Percentiles rank a stretch among this genome's conserved stretches.
These are phyloP conservation scores for Chaetophractus vellerosus DNA, from an alignment of 2,797 vertebrate genomes.

Conservation along the genomic window DNA sequence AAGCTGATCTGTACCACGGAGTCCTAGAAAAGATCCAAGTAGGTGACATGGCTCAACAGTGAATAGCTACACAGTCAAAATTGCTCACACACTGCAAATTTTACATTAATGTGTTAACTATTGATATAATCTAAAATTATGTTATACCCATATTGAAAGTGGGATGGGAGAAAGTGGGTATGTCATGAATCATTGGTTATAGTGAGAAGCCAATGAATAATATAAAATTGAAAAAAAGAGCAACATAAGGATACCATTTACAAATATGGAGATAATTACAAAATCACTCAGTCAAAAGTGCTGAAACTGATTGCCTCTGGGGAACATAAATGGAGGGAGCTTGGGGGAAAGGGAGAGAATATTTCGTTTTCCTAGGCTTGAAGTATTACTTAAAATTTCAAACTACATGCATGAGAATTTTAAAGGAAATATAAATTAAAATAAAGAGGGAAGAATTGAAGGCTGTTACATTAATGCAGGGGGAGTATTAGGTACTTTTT, in stretches of 20 bases:
- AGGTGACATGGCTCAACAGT: background rate
- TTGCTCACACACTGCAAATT: background rate
- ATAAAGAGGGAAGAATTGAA: background rate
- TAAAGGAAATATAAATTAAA: background rate
- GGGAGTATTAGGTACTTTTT: background rate
- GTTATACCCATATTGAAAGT: background rate
- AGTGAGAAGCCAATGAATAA: background rate
- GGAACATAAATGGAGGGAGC: background rate
- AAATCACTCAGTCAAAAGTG: background rate
- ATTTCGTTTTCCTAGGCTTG: background rate
- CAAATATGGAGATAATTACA: background rate
- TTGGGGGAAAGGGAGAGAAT: background rate
- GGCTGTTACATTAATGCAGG: background rate
- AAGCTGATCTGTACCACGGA: background rate
- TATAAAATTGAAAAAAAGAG: background rate
- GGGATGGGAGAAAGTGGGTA: background rate
- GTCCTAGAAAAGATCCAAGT: background rate
- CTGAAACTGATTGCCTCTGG: background rate
- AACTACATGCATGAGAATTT: background rate
- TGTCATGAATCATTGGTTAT: background rate
- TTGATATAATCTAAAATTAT: background rate
- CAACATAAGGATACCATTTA: background rate
- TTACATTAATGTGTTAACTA: background rate
- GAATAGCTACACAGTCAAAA: background rate
- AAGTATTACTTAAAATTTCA: constrained; percentile 11